A percentile compares a stretch with the other conserved stretches of the same genome.
Conservation (phyloP, 2,113 vertebrate genomes). For the Mastomys natalensis region DNA sequence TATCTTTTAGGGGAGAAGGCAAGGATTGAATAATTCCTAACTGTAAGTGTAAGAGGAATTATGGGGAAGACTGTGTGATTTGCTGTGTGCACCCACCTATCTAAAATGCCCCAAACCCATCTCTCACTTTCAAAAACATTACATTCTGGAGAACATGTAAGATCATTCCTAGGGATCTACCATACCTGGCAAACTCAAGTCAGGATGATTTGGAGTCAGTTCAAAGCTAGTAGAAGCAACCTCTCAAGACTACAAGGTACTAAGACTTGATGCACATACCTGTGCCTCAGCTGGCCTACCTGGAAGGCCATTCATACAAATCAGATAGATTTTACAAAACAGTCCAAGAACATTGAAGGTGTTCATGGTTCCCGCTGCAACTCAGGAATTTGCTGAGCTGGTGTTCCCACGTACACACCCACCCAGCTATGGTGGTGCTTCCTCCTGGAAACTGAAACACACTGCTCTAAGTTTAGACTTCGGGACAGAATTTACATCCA, state of each 20-base stretch:
- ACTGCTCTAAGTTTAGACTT: slow-evolving; percentile 64
- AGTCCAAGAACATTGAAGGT: background rate
- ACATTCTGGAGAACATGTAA: background rate
- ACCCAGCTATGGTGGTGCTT: background rate
- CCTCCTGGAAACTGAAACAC: background rate
- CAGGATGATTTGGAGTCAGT: background rate
- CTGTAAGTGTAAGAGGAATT: background rate
- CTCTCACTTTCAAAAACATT: background rate
- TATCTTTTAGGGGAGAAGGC: background rate
- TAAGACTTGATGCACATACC: rapidly evolving
- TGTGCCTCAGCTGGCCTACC: rapidly evolving
- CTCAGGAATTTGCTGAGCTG: background rate
- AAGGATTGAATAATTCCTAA: background rate
- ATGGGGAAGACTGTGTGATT: background rate
- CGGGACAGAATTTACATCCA: slow-evolving; percentile 67
- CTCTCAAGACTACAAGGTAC: background rate
- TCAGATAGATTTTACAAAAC: background rate
- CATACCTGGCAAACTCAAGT: background rate
- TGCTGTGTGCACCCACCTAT: background rate
- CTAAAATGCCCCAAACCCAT: background rate
- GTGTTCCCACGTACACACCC: background rate
- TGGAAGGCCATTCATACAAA: background rate
- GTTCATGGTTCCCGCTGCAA: background rate
- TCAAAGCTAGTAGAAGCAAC: background rate
- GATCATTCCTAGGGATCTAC: slow-evolving; percentile 27